phyloP scores from a whole-genome alignment of 2,113 vertebrate genomes.

The Nematolebias whitei region DNA sequence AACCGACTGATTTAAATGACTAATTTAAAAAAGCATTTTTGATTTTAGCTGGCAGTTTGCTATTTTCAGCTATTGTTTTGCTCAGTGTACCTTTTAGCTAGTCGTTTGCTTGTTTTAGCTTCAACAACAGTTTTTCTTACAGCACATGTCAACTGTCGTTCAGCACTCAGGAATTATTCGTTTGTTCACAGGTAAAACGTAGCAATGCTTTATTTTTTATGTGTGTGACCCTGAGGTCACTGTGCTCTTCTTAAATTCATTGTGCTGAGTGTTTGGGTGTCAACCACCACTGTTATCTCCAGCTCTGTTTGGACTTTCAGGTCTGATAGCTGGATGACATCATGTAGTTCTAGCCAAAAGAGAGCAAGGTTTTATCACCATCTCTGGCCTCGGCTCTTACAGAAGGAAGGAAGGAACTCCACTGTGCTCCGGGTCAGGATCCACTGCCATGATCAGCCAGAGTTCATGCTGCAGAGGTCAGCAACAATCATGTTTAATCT shows the following conservation, averaged over 20 bases:
- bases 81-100: too few relatives aligned
- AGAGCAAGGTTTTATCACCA: slow-evolving; percentile 48
- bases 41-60: too few relatives aligned
- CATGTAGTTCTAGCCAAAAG: slow-evolving; percentile 37
- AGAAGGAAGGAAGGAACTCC: slow-evolving; percentile 56
- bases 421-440: slow-evolving; percentile 18
- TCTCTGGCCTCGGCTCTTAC: slow-evolving; percentile 25
- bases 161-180: too few relatives aligned
- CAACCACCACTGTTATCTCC: slow-evolving; percentile 26
- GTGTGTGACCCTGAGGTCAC: not conserved
- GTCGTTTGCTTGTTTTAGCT: too few relatives aligned
- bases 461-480: slow-evolving; percentile 29
- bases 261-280: slow-evolving; percentile 18
- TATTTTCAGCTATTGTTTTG: too few relatives aligned
- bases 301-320: slow-evolving; percentile 11
- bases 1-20: too few relatives aligned
- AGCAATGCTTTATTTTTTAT: not conserved
- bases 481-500: slow-evolving; percentile 39
- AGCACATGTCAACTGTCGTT: too few relatives aligned
- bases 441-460: not conserved
- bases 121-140: too few relatives aligned
- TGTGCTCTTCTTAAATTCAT: slow-evolving; percentile 3
- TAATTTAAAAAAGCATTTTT: too few relatives aligned
- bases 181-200: too few relatives aligned
- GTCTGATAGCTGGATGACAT: slow-evolving; percentile 58